Evolutionary conservation across 2,888 invertebrate genomes (phyloP).

Genomic region (Hofmannophila pseudospretella): DNA sequence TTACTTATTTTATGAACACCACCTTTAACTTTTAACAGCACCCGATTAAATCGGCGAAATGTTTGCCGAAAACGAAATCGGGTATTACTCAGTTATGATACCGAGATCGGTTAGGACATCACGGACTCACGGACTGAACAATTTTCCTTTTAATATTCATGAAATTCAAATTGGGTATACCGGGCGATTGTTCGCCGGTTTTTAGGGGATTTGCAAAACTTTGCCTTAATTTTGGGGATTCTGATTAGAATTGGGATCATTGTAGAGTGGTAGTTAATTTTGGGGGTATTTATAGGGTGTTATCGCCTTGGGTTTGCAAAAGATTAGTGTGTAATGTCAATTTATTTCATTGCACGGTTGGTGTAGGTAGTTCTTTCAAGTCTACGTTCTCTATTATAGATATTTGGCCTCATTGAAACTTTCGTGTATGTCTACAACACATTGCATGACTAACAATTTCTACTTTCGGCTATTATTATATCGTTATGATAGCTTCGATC

Average conservation of each 20-base stretch:
- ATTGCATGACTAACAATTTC: no score
- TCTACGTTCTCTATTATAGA: no score
- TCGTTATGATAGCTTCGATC: no score
- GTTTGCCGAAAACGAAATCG: conserved; percentile 10
- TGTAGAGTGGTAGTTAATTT: conserved; percentile 7
- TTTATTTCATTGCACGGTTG: conserved; percentile 7
- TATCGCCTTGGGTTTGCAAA: background rate
- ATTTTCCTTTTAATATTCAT: conserved; percentile 42
- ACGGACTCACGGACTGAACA: conserved; percentile 11
- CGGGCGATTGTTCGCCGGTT: conserved; percentile 15
- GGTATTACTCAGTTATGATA: conserved; percentile 12
- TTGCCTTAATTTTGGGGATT: conserved; percentile 12
- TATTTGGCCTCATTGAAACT: no score
- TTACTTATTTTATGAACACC: no score
- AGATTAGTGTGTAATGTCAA: background rate
- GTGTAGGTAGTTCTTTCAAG: no score
- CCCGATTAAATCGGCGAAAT: background rate
- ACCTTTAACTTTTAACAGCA: no score
- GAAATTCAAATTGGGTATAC: conserved; percentile 50
- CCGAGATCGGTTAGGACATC: conserved; percentile 12
- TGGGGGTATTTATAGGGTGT: conserved; percentile 2
- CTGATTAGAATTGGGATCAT: conserved; percentile 13
- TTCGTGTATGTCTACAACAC: no score
- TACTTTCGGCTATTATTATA: no score
- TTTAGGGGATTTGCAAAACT: conserved; percentile 14